Evolutionary conservation across 2,113 vertebrate genomes (phyloP).

Genomic region (Stigmatopora argus): DNA sequence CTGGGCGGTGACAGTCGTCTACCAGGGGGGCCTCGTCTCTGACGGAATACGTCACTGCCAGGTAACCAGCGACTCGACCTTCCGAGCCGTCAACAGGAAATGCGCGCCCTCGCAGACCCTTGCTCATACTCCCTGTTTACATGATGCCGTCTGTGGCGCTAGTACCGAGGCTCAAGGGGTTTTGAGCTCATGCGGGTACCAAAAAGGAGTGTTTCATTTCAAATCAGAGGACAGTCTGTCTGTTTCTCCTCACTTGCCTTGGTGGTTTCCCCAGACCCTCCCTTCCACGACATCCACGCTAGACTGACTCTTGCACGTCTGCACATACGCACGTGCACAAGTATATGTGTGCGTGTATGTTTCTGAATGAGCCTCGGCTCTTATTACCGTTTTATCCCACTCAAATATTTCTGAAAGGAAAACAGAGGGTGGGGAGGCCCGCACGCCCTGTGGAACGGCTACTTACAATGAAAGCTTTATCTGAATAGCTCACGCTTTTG

Average conservation of each 20-base stretch:
- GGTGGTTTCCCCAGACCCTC: constrained; percentile 50
- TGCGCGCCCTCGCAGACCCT: constrained; percentile 23
- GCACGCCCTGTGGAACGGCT: constrained; percentile 58
- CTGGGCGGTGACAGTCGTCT: constrained; percentile 63
- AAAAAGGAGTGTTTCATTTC: constrained; percentile 67
- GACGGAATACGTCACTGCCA: constrained; percentile 55
- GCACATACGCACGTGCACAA: constrained; percentile 38
- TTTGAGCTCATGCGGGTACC: constrained; percentile 46
- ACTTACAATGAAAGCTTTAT: constrained; percentile 74
- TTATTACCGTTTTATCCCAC: constrained; percentile 78
- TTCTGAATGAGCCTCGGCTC: constrained; percentile 68
- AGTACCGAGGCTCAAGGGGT: constrained; percentile 16
- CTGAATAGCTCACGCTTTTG: constrained; percentile 47
- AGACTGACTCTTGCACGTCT: constrained; percentile 33
- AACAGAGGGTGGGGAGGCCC: constrained; percentile 65
- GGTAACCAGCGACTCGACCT: constrained; percentile 49
- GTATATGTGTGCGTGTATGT: constrained; percentile 51
- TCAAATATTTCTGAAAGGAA: constrained; percentile 80
- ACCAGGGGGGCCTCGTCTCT: constrained; percentile 25
- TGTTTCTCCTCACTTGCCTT: constrained; percentile 61
- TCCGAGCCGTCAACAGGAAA: constrained; percentile 45
- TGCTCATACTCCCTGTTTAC: constrained; percentile 33
- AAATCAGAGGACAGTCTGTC: constrained; percentile 53
- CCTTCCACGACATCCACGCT: constrained; percentile 52
- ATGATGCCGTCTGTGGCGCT: constrained; percentile 39